Evolutionary conservation across 1,140 invertebrate species (phyloP).

Genomic region (Camponotus vicinus): DNA sequence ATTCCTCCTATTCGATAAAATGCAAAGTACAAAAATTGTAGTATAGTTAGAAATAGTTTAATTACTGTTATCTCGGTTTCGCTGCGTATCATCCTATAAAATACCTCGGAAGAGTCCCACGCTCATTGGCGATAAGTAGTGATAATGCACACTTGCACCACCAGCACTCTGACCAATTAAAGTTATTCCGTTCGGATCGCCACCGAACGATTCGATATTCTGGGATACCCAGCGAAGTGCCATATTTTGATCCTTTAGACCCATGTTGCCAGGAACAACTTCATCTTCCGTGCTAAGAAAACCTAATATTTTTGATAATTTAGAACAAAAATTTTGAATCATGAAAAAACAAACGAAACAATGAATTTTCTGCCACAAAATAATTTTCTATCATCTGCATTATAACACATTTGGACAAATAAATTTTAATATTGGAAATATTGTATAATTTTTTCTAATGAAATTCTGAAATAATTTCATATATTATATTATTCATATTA

Average conservation of each 20-base stretch:
- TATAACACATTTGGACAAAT: neutral
- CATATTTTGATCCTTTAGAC: constrained; percentile 88
- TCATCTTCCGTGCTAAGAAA: constrained; percentile 87
- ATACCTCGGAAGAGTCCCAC: constrained; percentile 84
- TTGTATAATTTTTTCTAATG: neutral
- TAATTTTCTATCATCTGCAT: neutral
- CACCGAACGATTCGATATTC: constrained; percentile 87
- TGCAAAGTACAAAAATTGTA: neutral
- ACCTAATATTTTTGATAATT: constrained; percentile 74
- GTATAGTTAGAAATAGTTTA: neutral
- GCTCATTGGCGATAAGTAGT: constrained; percentile 87
- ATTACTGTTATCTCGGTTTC: neutral
- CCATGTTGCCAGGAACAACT: constrained; percentile 87
- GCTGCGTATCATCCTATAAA: neutral
- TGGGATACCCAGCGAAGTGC: constrained; percentile 88
- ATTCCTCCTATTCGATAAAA: constrained; percentile 87
- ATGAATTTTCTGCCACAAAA: neutral
- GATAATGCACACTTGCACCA: constrained; percentile 87
- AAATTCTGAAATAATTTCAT: neutral
- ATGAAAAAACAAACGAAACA: neutral
- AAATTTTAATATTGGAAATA: neutral
- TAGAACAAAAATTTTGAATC: neutral
- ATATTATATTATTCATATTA: neutral
- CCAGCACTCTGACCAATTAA: constrained; percentile 87
- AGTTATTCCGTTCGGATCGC: constrained; percentile 86